A percentile compares a stretch with the other conserved stretches of the same genome.
phyloP scores from a whole-genome alignment of 1,140 invertebrate genomes.

The Ptiloglossa arizonensis region DNA sequence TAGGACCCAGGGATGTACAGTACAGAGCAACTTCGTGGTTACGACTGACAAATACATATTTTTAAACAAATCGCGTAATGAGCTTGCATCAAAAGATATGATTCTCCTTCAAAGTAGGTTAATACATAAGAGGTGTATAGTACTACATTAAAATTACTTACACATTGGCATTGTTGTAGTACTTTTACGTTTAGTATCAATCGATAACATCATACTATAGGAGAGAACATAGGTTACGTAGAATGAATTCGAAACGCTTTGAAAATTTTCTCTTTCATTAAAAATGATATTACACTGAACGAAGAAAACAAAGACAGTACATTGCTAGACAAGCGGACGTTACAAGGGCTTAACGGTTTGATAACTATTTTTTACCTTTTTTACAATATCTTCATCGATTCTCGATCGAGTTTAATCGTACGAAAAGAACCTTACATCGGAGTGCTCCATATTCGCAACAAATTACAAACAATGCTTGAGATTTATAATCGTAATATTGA shows the following conservation, averaged over 20 bases:
- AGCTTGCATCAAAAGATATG: background rate
- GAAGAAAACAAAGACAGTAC: background rate
- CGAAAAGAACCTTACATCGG: too few relatives aligned
- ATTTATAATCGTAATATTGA: too few relatives aligned
- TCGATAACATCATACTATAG: conserved; percentile 24
- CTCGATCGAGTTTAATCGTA: conserved; percentile 6
- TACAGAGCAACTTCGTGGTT: background rate
- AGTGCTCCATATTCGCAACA: background rate
- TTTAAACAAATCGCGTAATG: background rate
- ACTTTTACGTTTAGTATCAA: conserved; percentile 30
- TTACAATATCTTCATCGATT: background rate
- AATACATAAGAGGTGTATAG: background rate
- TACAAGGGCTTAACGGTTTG: background rate
- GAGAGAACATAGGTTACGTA: background rate
- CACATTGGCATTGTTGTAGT: background rate
- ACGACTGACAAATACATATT: background rate
- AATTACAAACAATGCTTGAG: background rate
- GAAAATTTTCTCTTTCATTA: conserved; percentile 1
- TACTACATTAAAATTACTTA: conserved; percentile 9
- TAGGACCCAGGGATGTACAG: conserved; percentile 59
- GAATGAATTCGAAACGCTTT: conserved; percentile 3
- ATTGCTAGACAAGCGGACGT: background rate
- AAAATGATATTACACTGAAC: background rate
- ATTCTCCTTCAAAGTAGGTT: background rate
- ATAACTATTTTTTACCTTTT: too few relatives aligned